Evolutionary conservation across 2,797 vertebrate species (phyloP), one percentile per base, ranked within the genome.

Genomic region (Hydrocynus forskahlii): DNA sequence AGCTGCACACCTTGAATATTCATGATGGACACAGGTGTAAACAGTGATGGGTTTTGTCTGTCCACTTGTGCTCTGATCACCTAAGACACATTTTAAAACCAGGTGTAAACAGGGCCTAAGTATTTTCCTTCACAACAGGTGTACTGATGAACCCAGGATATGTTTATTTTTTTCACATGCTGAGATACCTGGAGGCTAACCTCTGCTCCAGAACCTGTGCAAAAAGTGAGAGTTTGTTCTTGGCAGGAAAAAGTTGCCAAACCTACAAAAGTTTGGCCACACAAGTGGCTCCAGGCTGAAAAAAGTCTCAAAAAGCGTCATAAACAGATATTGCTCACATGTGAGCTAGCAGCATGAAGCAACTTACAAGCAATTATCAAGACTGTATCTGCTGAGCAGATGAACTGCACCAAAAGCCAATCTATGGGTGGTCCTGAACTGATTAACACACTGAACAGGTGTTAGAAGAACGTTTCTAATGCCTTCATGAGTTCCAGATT

Each of bases 351-450:
- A 66, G 50, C 0, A 7, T 55, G 29, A n/a, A 19, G 6, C 7
- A 6, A 7, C 23, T 13, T 35, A 66, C 5, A 19, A 52, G 40
- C 23, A 35, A 8, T 70, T n/a, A 21, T 71, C 25, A 35, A 62
- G 43, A 48, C 9, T 48, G 48, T 64, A 59, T 57, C 21, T 57
- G 60, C 40, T n/a, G 38, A 77, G 54, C 68, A 82, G 75, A 66
- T 66, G 19, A 52, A 19, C 67, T 45, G 10, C 14, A 55, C 21
- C 52, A 16, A 71, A 35, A 2, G 50, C 48, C 55, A 57, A 16
- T 23, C 40, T 72, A 19, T 52, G 52, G 69, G 62, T 82, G 48
- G 62, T 73, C 52, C 71, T 21, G 13, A 16, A 63, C 67, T 63
- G 2, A 17, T 78, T 82, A 78, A 67, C 52, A 66, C 2, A 14